Evolutionary conservation across 1,140 invertebrate genomes (phyloP).

Genomic region (Pinna nobilis): DNA sequence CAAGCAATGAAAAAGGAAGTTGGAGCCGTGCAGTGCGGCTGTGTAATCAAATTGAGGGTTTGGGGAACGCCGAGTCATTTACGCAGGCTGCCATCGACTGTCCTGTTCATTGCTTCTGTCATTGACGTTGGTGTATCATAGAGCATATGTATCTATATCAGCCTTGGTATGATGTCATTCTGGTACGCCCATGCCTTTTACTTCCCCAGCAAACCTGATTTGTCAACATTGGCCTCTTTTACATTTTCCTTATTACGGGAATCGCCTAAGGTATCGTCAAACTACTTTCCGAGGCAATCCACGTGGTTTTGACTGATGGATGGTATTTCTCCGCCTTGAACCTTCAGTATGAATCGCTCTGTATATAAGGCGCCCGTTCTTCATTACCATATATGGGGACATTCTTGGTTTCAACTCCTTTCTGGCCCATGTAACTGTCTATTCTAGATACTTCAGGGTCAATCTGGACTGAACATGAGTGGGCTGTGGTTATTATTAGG

Average conservation of each 20-base stretch:
- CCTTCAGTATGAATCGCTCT: slow-evolving; percentile 2
- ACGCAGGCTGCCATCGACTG: background rate
- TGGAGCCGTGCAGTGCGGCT: slow-evolving; percentile 19
- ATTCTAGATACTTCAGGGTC: slow-evolving; percentile 17
- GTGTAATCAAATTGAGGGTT: slow-evolving; percentile 13
- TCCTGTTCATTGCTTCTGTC: slow-evolving; percentile 23
- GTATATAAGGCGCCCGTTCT: slow-evolving; percentile 18
- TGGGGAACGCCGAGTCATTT: slow-evolving; percentile 12
- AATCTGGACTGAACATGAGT: slow-evolving; percentile 28
- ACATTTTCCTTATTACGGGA: background rate
- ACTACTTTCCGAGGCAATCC: slow-evolving; percentile 38
- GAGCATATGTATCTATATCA: slow-evolving; percentile 28
- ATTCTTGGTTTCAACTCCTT: slow-evolving; percentile 35
- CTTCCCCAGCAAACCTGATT: slow-evolving; percentile 9
- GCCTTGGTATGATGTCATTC: slow-evolving; percentile 15
- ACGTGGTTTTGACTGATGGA: slow-evolving; percentile 25
- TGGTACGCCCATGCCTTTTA: slow-evolving; percentile 43
- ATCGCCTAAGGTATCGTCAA: slow-evolving; percentile 11
- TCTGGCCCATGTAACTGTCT: slow-evolving; percentile 23
- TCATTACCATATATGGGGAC: slow-evolving; percentile 16
- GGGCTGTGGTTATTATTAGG: slow-evolving; percentile 21
- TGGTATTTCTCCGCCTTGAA: slow-evolving; percentile 39
- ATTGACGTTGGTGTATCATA: slow-evolving; percentile 23
- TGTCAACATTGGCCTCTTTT: slow-evolving; percentile 24
- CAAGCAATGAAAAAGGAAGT: slow-evolving; percentile 13